Percentiles rank a stretch among this genome's conserved stretches.
Conservation (phyloP, 2,888 invertebrate genomes). For the Pelosia muscerda region DNA sequence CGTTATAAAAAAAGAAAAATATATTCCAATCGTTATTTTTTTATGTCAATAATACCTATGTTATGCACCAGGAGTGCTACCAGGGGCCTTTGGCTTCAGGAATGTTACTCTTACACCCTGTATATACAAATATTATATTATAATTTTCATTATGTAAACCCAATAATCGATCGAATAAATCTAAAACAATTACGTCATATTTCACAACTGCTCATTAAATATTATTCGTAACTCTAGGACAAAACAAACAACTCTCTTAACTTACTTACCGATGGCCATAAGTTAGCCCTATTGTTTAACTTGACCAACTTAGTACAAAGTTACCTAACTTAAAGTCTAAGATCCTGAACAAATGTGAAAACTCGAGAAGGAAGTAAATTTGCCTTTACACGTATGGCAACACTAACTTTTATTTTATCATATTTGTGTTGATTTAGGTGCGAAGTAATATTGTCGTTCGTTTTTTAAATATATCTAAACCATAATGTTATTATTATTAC, state of each 20-base stretch:
- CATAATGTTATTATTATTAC: neutral
- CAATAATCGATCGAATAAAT: neutral
- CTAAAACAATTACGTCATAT: neutral
- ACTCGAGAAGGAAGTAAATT: slow-evolving; percentile 47
- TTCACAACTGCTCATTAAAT: neutral
- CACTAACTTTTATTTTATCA: slow-evolving; percentile 28
- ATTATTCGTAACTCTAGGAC: neutral
- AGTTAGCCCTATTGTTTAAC: slow-evolving; percentile 47
- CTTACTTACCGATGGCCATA: slow-evolving; percentile 37
- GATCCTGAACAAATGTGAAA: slow-evolving; percentile 59
- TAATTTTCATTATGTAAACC: neutral
- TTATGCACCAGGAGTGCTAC: too few relatives aligned
- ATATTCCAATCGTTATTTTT: too few relatives aligned
- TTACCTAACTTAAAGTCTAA: slow-evolving; percentile 47
- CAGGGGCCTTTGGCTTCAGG: too few relatives aligned
- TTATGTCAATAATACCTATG: too few relatives aligned
- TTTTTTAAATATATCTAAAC: slow-evolving; percentile 4
- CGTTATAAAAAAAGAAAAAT: too few relatives aligned
- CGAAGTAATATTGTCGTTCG: slow-evolving; percentile 15
- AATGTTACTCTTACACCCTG: too few relatives aligned
- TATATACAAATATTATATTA: too few relatives aligned
- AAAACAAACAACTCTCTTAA: slow-evolving; percentile 38
- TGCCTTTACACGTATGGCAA: slow-evolving; percentile 36
- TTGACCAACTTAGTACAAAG: slow-evolving; percentile 44
- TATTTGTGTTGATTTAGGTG: slow-evolving; percentile 29